A percentile compares a stretch with the other conserved stretches of the same genome.
These are phyloP conservation scores for Orchesellides sinensis DNA, from an alignment of 2,888 invertebrate species.

Conservation along the genomic window DNA sequence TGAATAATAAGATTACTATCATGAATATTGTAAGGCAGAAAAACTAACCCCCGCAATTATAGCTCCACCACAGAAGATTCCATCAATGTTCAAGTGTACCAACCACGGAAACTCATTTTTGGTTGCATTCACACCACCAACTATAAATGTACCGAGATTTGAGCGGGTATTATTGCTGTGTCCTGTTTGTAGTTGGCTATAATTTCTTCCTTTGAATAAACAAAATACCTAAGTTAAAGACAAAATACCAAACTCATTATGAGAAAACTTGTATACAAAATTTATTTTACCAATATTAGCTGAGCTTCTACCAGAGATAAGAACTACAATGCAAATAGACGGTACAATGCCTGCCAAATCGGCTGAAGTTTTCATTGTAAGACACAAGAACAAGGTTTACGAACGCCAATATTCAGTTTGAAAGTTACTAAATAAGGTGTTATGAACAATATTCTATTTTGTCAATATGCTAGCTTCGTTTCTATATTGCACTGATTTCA, in stretches of 20 bases:
- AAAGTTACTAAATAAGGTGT: no score
- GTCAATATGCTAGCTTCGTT: no score
- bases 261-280: not conserved
- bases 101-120: slow-evolving; percentile 50
- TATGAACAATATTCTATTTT: no score
- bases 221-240: not conserved
- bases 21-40: no score
- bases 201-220: not conserved
- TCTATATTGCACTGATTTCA: no score
- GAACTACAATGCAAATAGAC: no score
- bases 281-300: not conserved
- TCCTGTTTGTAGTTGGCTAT: not conserved
- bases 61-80: slow-evolving; percentile 37
- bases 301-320: not conserved
- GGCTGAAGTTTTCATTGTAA: no score
- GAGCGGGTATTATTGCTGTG: not conserved
- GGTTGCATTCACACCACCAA: slow-evolving; percentile 25
- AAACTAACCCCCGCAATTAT: no score
- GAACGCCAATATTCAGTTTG: no score
- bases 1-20: not conserved
- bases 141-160: slow-evolving; percentile 3
- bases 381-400: no score
- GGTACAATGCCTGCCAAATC: no score
- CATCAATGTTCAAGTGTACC: slow-evolving; percentile 5
- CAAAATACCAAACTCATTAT: not conserved